Percentiles rank a stretch among this genome's conserved stretches.
Conservation (phyloP, 2,113 vertebrate genomes). For the Onychorhynchus coronatus region DNA sequence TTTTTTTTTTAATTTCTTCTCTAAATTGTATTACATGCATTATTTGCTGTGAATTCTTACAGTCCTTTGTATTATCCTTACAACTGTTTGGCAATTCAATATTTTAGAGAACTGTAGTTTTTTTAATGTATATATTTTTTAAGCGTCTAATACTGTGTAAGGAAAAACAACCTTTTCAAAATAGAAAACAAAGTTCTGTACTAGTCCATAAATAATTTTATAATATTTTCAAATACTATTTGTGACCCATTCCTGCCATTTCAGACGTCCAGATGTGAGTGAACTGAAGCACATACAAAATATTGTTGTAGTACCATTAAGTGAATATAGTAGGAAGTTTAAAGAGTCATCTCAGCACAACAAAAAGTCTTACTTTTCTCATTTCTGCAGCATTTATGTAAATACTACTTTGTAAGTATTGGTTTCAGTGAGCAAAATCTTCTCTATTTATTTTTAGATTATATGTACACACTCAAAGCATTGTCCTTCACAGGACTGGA, state of each 20-base stretch:
- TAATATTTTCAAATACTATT: background rate
- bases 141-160: background rate
- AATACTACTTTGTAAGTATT: background rate
- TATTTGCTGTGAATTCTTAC: background rate
- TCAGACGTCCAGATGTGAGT: background rate
- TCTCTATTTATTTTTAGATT: background rate
- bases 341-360: background rate
- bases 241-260: background rate
- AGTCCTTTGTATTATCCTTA: background rate
- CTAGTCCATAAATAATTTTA: background rate
- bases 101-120: background rate
- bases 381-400: background rate
- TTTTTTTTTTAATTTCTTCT: background rate
- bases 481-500: background rate
- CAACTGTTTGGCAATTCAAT: background rate
- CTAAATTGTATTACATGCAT: background rate
- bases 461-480: background rate
- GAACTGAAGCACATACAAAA: background rate
- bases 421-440: background rate
- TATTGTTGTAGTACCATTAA: background rate
- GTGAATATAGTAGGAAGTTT: background rate
- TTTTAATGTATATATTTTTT: background rate
- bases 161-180: background rate
- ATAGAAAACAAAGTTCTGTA: background rate
- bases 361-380: background rate